Percentiles rank a stretch among this genome's conserved stretches.
Conservation (phyloP, 2,888 invertebrate genomes). For the Graphium colonna region DNA sequence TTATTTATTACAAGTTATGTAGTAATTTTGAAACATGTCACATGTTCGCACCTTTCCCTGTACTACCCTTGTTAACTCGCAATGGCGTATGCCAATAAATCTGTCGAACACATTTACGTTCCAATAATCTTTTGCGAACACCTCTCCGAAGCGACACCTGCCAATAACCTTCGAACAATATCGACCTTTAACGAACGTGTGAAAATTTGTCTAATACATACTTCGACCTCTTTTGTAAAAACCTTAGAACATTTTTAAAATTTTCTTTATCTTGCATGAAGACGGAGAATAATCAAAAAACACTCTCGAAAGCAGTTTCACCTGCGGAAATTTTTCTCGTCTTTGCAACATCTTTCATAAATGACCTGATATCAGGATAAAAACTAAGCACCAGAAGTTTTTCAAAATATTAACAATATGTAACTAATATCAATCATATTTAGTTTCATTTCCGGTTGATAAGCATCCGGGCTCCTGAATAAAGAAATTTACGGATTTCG, state of each 20-base stretch:
- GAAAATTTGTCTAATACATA: background rate
- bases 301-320: no score
- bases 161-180: slow-evolving; percentile 19
- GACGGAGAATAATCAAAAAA: no score
- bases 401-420: no score
- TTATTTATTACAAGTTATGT: no score
- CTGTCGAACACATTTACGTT: slow-evolving; percentile 16
- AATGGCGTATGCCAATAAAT: slow-evolving; percentile 13
- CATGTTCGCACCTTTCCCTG: no score
- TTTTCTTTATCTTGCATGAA: no score
- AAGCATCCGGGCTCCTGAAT: background rate
- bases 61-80: slow-evolving; percentile 1
- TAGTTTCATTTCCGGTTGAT: background rate
- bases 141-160: slow-evolving; percentile 22
- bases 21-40: no score
- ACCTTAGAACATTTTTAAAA: background rate
- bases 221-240: background rate
- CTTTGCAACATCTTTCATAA: no score
- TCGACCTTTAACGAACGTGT: background rate
- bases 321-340: no score
- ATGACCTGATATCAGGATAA: no score
- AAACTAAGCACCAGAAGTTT: no score
- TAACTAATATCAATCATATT: background rate
- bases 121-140: slow-evolving; percentile 23
- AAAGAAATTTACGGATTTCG: background rate